phyloP scores from a whole-genome alignment of 1,140 invertebrate genomes.

The Dinoponera quadriceps region DNA sequence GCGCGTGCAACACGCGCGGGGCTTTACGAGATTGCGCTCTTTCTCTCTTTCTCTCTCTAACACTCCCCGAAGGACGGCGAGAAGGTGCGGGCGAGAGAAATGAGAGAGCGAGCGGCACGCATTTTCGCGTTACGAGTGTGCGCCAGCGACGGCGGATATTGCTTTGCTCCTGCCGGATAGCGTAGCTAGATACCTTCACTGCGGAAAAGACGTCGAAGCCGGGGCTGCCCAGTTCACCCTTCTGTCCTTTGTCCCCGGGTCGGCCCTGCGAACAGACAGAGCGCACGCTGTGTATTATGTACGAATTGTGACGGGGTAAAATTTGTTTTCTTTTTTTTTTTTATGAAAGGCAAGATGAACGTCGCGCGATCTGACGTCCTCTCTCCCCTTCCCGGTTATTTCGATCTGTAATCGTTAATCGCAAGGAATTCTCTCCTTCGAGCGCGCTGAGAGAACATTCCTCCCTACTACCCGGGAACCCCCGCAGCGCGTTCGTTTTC shows the following conservation, averaged over 20 bases:
- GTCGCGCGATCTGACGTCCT: too few relatives aligned
- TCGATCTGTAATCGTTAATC: too few relatives aligned
- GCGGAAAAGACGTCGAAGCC: slow-evolving; percentile 96
- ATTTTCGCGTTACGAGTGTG: slow-evolving; percentile 56
- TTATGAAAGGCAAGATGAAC: too few relatives aligned
- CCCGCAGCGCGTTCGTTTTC: too few relatives aligned
- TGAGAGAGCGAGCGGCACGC: slow-evolving; percentile 54
- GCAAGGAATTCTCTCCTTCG: not conserved
- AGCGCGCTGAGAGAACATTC: too few relatives aligned
- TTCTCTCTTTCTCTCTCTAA: too few relatives aligned
- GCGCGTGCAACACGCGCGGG: not conserved
- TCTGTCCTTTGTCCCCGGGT: slow-evolving; percentile 94
- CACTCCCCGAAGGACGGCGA: slow-evolving; percentile 29
- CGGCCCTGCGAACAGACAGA: slow-evolving; percentile 89
- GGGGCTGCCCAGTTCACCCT: slow-evolving; percentile 93
- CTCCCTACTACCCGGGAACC: too few relatives aligned
- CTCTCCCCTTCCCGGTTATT: too few relatives aligned
- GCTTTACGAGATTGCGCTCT: slow-evolving; percentile 43
- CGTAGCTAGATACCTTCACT: slow-evolving; percentile 91
- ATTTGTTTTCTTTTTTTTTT: too few relatives aligned
- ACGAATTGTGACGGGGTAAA: slow-evolving; percentile 7
- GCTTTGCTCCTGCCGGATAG: slow-evolving; percentile 60
- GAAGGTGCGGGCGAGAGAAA: slow-evolving; percentile 30
- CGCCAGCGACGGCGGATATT: slow-evolving; percentile 29
- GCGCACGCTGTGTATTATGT: slow-evolving; percentile 36